Conservation (phyloP, 2,113 vertebrate genomes). For the Gavia stellata region DNA sequence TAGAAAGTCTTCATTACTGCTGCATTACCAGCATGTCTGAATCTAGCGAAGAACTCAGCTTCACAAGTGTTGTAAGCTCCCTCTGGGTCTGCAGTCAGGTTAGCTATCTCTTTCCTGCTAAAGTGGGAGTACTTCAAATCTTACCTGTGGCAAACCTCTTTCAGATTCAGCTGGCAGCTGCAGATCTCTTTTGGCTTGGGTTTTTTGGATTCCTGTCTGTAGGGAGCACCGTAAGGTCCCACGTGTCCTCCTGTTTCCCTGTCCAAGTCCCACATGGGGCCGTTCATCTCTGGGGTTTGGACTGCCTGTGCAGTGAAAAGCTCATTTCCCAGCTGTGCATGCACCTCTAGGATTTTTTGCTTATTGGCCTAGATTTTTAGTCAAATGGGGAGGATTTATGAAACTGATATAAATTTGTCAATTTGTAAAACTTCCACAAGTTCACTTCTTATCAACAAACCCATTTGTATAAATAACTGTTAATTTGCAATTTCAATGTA, state of each 20-base stretch:
- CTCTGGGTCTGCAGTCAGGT: neutral
- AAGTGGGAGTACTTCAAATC: neutral
- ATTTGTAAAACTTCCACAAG: neutral
- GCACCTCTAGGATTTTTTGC: neutral
- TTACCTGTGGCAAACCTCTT: neutral
- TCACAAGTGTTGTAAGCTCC: neutral
- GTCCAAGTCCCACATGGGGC: rapidly evolving
- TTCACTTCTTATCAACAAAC: neutral
- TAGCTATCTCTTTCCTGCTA: neutral
- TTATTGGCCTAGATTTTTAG: neutral
- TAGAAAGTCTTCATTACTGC: neutral
- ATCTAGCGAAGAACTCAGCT: neutral
- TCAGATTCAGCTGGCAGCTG: neutral
- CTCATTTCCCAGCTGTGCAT: neutral
- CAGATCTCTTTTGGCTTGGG: neutral
- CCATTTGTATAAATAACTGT: neutral
- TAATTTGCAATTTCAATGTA: neutral
- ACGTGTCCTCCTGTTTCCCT: neutral
- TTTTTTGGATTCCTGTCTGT: neutral
- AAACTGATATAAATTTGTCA: neutral
- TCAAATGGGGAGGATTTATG: neutral
- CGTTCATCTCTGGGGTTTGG: neutral
- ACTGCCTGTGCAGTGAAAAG: neutral
- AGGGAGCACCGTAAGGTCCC: neutral
- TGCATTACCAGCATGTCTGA: neutral